phyloP scores from a whole-genome alignment of 2,797 vertebrate species.

The Gouania willdenowi region DNA sequence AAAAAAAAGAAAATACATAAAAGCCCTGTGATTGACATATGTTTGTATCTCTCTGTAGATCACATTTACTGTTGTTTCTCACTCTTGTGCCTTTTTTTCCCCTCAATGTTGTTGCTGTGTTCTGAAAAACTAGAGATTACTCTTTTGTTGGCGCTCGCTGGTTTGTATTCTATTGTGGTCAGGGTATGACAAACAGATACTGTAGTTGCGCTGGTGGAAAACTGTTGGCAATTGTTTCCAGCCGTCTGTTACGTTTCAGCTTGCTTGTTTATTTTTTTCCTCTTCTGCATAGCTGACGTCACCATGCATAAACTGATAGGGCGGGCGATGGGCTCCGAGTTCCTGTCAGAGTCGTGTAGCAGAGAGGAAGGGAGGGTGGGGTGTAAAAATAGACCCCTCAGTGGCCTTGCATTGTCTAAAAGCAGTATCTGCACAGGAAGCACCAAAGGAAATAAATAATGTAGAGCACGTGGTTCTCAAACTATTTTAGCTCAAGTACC shows the following conservation, averaged over 20 bases:
- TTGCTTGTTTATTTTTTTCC: slow-evolving; percentile 25
- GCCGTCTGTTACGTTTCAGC: slow-evolving; percentile 34
- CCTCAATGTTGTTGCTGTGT: too few relatives aligned
- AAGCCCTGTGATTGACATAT: neutral
- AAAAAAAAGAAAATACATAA: neutral
- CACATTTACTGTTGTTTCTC: neutral
- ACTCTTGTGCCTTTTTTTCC: neutral
- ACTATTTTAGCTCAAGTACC: too few relatives aligned
- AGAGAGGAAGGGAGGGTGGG: slow-evolving; percentile 45
- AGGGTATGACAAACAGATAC: slow-evolving; percentile 26
- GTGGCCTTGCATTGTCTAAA: slow-evolving; percentile 45
- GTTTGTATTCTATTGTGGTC: slow-evolving; percentile 26
- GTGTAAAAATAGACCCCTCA: slow-evolving; percentile 46
- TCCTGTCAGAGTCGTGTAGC: slow-evolving; percentile 32
- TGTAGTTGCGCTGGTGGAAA: slow-evolving; percentile 30
- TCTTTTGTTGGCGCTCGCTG: slow-evolving; percentile 10
- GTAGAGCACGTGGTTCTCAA: too few relatives aligned
- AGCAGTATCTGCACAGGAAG: slow-evolving; percentile 35
- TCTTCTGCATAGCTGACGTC: slow-evolving; percentile 30
- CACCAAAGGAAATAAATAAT: slow-evolving; percentile 3
- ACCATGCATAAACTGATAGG: slow-evolving; percentile 12
- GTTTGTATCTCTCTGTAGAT: neutral
- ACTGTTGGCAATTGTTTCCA: slow-evolving; percentile 65
- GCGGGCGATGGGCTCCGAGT: slow-evolving; percentile 38
- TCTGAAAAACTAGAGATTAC: too few relatives aligned